These are phyloP conservation scores for Brenthis daphne DNA, from an alignment of 2,888 invertebrate species.

Conservation along the genomic window DNA sequence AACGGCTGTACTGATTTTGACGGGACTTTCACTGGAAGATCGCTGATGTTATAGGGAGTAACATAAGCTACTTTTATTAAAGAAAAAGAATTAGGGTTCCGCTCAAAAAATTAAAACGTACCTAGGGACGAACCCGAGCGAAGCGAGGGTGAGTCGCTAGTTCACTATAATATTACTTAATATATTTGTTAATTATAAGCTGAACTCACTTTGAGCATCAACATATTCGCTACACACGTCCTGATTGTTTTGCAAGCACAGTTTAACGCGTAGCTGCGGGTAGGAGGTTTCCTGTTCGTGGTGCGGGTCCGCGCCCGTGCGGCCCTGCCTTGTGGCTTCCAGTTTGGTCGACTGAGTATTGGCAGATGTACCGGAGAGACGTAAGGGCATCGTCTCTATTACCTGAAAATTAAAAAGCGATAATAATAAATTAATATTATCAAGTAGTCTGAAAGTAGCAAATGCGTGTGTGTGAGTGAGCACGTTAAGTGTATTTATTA, in stretches of 20 bases:
- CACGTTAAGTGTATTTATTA: too few relatives aligned
- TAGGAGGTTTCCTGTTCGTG: slow-evolving; percentile 78
- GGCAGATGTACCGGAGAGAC: slow-evolving; percentile 86
- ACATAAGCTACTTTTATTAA: too few relatives aligned
- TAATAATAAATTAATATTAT: neutral
- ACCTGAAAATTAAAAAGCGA: slow-evolving; percentile 64
- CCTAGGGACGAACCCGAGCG: too few relatives aligned
- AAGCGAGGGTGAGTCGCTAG: too few relatives aligned
- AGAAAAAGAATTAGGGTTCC: too few relatives aligned
- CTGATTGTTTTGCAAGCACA: slow-evolving; percentile 90
- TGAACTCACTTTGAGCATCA: slow-evolving; percentile 90
- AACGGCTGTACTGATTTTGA: too few relatives aligned
- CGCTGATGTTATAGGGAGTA: too few relatives aligned
- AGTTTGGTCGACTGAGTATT: slow-evolving; percentile 87
- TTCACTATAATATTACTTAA: too few relatives aligned
- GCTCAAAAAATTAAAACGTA: too few relatives aligned
- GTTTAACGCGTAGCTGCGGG: slow-evolving; percentile 88
- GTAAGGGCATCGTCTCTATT: slow-evolving; percentile 87
- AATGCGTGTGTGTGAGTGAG: too few relatives aligned
- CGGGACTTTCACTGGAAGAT: too few relatives aligned
- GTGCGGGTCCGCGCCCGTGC: slow-evolving; percentile 82
- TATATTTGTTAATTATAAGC: neutral
- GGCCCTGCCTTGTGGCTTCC: slow-evolving; percentile 60
- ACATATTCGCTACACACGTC: slow-evolving; percentile 92
- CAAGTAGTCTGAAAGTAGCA: too few relatives aligned